phyloP scores from a whole-genome alignment of 2,888 invertebrate species.

The Tinea pellionella region DNA sequence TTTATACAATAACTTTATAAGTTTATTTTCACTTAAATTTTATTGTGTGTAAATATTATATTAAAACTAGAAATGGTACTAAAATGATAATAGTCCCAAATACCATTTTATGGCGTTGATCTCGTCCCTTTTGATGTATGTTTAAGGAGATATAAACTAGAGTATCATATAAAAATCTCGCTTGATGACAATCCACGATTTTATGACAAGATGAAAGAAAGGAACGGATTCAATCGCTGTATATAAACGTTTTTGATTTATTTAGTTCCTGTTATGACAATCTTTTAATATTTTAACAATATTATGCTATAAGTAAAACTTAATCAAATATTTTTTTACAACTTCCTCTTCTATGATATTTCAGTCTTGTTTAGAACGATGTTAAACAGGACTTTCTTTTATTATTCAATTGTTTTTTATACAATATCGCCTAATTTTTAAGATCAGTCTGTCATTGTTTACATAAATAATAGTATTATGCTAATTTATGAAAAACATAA shows the following conservation, averaged over 20 bases:
- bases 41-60: neutral
- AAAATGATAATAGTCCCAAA: neutral
- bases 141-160: neutral
- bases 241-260: slow-evolving; percentile 1
- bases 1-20: neutral
- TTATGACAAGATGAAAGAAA: slow-evolving; percentile 12
- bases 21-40: neutral
- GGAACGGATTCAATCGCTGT: neutral
- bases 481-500: too few relatives aligned
- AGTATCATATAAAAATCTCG: slow-evolving; percentile 2
- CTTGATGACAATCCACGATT: slow-evolving; percentile 4
- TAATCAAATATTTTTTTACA: neutral
- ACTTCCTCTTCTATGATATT: neutral
- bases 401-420: too few relatives aligned
- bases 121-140: slow-evolving; percentile 1
- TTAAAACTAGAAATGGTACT: neutral
- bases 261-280: neutral
- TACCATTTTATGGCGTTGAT: neutral
- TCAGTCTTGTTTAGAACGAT: neutral
- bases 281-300: neutral
- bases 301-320: neutral
- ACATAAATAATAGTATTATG: too few relatives aligned
- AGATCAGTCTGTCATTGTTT: too few relatives aligned
- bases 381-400: neutral
- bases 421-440: too few relatives aligned